Evolutionary conservation across 2,888 invertebrate genomes (phyloP).

Genomic region (Rhaphigaster nebulosa): DNA sequence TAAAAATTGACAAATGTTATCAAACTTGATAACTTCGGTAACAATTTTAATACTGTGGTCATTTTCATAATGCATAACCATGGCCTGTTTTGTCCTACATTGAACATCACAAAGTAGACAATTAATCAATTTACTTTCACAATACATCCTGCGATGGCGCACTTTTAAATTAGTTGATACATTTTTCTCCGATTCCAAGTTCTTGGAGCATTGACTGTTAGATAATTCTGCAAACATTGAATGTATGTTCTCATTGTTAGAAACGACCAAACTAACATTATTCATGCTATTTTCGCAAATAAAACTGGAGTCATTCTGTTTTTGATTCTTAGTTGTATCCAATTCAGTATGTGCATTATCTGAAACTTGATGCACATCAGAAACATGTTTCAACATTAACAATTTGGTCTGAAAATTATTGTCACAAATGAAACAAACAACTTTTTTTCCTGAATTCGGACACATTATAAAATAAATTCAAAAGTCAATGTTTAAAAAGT

Average conservation of each 20-base stretch:
- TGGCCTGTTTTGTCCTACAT: slow-evolving; percentile 60
- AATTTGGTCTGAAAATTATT: not conserved
- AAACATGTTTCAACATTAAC: slow-evolving; percentile 33
- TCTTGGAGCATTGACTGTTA: not conserved
- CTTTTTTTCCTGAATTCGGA: not conserved
- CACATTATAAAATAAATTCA: slow-evolving; percentile 21
- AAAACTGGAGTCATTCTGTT: not conserved
- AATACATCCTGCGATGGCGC: not conserved
- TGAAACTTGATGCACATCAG: slow-evolving; percentile 49
- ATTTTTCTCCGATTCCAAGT: not conserved
- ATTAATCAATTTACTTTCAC: slow-evolving; percentile 47
- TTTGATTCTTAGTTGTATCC: not conserved
- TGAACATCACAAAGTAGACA: slow-evolving; percentile 62
- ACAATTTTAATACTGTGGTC: slow-evolving; percentile 62
- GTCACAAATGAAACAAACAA: not conserved
- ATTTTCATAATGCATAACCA: slow-evolving; percentile 63
- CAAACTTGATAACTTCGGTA: slow-evolving; percentile 63
- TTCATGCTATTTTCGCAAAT: not conserved
- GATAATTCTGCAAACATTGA: not conserved
- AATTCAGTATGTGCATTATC: slow-evolving; percentile 34
- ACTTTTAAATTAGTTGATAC: not conserved
- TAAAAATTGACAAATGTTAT: slow-evolving; percentile 63
- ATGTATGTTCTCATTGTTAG: not conserved
- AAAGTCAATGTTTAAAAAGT: not conserved
- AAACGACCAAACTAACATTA: not conserved